Evolutionary conservation across 2,797 vertebrate genomes (phyloP), one percentile per base, ranked within the genome.

Genomic region (Xiphophorus birchmanni): DNA sequence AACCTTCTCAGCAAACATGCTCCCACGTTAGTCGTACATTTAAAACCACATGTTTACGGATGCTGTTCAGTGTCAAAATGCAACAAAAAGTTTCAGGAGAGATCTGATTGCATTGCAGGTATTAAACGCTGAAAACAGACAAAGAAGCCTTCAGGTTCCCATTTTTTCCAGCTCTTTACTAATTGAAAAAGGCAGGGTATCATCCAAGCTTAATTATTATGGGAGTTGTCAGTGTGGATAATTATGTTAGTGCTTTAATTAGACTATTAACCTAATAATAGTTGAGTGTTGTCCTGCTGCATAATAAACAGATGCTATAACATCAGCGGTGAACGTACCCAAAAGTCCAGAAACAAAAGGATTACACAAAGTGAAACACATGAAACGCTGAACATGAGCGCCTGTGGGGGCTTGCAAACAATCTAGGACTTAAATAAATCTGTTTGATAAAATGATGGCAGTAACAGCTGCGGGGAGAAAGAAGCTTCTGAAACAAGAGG

Each of bases 401-500:
- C 72, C 44, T 37, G 63, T 77, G 71, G 63, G 45, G 50, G 18
- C 21, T 40, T 56, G 77, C 75, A 84, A 67, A 81, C 52, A 7
- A 67, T 76, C 45, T 73, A 1, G 29, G 32, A 67, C 45, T 78
- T 75, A 77, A 76, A 86, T 88, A 78, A 92, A 91, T 89, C 82
- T 80, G 78, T 79, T 84, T 87, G 89, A 89, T 85, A 56, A 84
- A 91, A 86, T 75, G 82, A 90, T 87, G 84, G 82, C 86, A 89
- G 69, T 82, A 83, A 76, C 88, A 90, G 92, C 94, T 94, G 92
- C 80, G 80, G 91, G 87, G 88, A 87, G 82, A 85, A 86, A 83
- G 73, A 83, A 88, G 72, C 85, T 88, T 89, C 91, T 93, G 84
- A 94, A 90, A 86, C 58, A 78, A 87, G 79, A 42, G 73, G 76